phyloP scores from a whole-genome alignment of 2,797 vertebrate genomes.

The Podargus strigoides region DNA sequence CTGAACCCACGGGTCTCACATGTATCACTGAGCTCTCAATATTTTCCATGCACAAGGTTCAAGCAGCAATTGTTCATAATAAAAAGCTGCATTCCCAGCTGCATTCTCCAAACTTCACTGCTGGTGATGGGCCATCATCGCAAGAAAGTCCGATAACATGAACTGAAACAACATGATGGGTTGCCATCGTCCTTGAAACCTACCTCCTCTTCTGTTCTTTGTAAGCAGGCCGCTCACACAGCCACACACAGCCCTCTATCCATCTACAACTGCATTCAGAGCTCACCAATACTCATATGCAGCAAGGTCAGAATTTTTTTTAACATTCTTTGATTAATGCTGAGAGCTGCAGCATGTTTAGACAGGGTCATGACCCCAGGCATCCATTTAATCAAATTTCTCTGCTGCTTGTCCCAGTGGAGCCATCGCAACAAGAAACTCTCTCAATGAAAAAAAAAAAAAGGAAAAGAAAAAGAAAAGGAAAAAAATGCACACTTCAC shows the following conservation, averaged over 20 bases:
- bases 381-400: slow-evolving; percentile 90
- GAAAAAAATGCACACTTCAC: slow-evolving; percentile 65
- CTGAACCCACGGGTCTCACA: background rate
- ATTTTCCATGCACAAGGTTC: background rate
- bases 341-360: slow-evolving; percentile 83
- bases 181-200: slow-evolving; percentile 33
- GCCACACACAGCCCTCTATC: background rate
- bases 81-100: slow-evolving; percentile 2
- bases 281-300: slow-evolving; percentile 65
- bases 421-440: slow-evolving; percentile 77
- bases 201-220: slow-evolving; percentile 22
- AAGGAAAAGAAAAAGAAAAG: background rate
- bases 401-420: slow-evolving; percentile 82
- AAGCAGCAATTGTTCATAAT: background rate
- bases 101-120: background rate
- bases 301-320: slow-evolving; percentile 80
- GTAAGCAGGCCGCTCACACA: slow-evolving; percentile 1
- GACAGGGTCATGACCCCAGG: slow-evolving; percentile 82
- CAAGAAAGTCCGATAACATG: slow-evolving; percentile 11
- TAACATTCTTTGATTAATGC: slow-evolving; percentile 84
- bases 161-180: slow-evolving; percentile 20
- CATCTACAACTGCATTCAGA: slow-evolving; percentile 54
- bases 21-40: background rate
- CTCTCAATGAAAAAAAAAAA: slow-evolving; percentile 75
- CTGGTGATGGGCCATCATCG: background rate